Conservation (phyloP, 2,113 vertebrate genomes). For the Cranoglanis bouderius region DNA sequence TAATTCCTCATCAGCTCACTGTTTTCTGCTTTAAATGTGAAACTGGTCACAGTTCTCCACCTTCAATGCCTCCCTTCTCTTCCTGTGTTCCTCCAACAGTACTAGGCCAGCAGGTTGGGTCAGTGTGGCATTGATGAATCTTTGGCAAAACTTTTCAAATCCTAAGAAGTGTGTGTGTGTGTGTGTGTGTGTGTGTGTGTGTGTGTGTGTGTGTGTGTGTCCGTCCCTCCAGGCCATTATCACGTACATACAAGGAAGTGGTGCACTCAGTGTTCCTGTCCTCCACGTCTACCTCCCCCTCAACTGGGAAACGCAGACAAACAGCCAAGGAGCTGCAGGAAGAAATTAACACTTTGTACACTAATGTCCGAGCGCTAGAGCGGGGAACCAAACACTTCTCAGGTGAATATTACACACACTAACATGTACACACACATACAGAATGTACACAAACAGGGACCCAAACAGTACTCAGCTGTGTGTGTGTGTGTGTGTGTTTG, state of each 20-base stretch:
- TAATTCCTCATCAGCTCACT: neutral
- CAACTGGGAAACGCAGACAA: conserved; percentile 83
- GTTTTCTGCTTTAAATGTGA: neutral
- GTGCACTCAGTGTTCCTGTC: conserved; percentile 85
- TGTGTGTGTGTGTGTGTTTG: conserved; percentile 41
- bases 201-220: conserved; percentile 8
- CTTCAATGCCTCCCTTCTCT: neutral
- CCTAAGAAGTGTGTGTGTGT: too few species aligned
- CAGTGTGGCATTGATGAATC: too few species aligned
- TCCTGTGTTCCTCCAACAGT: neutral
- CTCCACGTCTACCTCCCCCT: conserved; percentile 75
- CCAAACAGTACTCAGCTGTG: neutral
- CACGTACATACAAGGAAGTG: conserved; percentile 87
- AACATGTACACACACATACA: neutral
- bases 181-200: too few species aligned
- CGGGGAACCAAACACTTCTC: conserved; percentile 87
- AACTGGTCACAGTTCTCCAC: neutral
- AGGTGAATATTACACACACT: conserved; percentile 68
- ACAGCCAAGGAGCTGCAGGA: conserved; percentile 94
- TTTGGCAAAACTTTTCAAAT: too few species aligned
- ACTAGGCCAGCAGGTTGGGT: too few species aligned
- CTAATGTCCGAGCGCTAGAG: conserved; percentile 90
- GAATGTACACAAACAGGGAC: neutral
- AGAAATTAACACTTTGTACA: conserved; percentile 88
- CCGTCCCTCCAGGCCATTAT: conserved; percentile 79